Percentiles rank a stretch among this genome's conserved stretches.
phyloP scores from a whole-genome alignment of 2,797 vertebrate species.

The Sebastes diploproa region DNA sequence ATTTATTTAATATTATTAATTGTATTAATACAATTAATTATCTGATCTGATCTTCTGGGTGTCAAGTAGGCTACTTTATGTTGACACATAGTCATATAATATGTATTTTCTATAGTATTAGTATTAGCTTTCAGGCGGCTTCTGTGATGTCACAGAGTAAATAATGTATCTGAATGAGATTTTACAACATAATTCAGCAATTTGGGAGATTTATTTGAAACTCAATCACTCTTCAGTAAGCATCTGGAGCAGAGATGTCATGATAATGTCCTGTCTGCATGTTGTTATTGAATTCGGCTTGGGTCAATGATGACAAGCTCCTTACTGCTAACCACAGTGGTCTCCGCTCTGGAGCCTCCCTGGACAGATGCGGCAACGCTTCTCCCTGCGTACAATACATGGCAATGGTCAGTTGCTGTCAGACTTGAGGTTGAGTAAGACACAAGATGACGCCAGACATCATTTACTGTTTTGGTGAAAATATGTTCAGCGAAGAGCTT shows the following conservation, averaged over 20 bases:
- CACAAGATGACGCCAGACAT: not conserved
- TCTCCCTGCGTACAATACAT: slow-evolving; percentile 62
- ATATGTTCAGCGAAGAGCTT: not conserved
- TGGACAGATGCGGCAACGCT: slow-evolving; percentile 3
- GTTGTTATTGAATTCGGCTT: not conserved
- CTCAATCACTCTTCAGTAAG: slow-evolving; percentile 2
- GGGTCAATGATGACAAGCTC: slow-evolving; percentile 21
- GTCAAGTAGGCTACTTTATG: not conserved
- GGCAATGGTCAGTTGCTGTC: slow-evolving; percentile 1
- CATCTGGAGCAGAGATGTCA: slow-evolving; percentile 1
- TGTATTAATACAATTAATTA: no score
- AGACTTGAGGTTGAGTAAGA: not conserved
- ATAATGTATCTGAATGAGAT: not conserved
- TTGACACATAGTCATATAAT: not conserved
- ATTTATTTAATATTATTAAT: not conserved
- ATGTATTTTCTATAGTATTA: not conserved
- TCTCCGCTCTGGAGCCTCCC: not conserved
- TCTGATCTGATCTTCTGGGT: not conserved
- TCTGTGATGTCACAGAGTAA: not conserved
- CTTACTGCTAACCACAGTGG: slow-evolving; percentile 59
- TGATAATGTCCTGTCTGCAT: not conserved
- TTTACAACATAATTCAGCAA: slow-evolving; percentile 20
- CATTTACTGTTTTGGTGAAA: not conserved
- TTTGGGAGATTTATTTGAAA: slow-evolving; percentile 44
- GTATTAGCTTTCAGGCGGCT: not conserved